phyloP scores from a whole-genome alignment of 1,140 invertebrate genomes.

The Brachionus calyciflorus region DNA sequence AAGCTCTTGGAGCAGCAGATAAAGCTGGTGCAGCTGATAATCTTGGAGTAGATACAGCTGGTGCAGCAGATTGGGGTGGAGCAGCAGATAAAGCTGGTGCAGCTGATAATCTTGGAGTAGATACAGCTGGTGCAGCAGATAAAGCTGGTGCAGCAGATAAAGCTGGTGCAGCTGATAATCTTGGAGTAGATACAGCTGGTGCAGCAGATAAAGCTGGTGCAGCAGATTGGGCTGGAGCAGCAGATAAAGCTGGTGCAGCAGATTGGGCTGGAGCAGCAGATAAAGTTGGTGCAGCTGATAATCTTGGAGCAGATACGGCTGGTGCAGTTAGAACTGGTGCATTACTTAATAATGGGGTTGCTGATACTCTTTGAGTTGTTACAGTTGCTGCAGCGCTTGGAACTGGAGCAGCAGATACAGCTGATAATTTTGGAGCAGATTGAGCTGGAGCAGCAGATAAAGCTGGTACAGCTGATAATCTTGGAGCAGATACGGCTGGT shows the following conservation, averaged over 20 bases:
- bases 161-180: not conserved
- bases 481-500: not conserved
- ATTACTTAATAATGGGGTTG: not conserved
- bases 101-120: not conserved
- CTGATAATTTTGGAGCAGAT: not conserved
- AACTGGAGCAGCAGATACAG: not conserved
- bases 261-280: not conserved
- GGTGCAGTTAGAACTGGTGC: not conserved
- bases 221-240: not conserved
- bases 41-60: not conserved
- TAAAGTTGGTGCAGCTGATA: not conserved
- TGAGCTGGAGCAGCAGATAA: not conserved
- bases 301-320: not conserved
- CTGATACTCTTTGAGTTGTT: not conserved
- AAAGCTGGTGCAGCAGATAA: not conserved
- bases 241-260: not conserved
- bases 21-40: not conserved
- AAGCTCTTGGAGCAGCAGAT: not conserved
- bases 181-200: not conserved
- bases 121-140: not conserved
- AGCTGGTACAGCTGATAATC: not conserved
- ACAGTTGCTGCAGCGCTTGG: not conserved
- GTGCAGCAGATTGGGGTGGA: not conserved
- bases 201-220: not conserved
- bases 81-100: not conserved